Percentiles rank a stretch among this genome's conserved stretches.
Conservation (phyloP, 23 tunicate species). For the Diplosoma virens region DNA sequence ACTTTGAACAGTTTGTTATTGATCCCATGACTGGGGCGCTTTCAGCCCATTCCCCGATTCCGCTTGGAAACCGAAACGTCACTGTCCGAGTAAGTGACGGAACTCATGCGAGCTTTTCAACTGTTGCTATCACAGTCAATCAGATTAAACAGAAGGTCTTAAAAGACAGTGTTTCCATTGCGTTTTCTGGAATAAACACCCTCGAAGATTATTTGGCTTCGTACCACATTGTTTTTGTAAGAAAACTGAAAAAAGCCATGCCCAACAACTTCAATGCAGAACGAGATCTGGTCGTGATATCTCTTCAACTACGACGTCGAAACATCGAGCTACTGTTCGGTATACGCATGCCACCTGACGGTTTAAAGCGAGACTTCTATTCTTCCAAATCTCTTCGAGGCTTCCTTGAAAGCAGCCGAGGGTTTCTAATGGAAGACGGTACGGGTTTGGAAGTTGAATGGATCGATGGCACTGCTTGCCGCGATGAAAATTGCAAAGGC, state of each 20-base stretch:
- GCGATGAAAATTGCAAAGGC: slow-evolving; percentile 19
- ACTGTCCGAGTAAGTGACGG: slow-evolving; percentile 68
- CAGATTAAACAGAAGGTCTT: slow-evolving; percentile 20
- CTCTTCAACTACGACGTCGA: slow-evolving; percentile 9
- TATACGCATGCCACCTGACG: slow-evolving; percentile 22
- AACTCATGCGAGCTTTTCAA: slow-evolving; percentile 28
- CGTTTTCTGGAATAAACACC: slow-evolving; percentile 24
- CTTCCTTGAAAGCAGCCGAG: slow-evolving; percentile 22
- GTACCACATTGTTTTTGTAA: slow-evolving; percentile 35
- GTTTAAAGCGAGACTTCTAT: slow-evolving; percentile 9
- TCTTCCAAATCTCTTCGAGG: slow-evolving; percentile 31
- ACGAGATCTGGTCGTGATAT: slow-evolving; percentile 43
- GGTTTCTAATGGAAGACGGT: slow-evolving; percentile 21
- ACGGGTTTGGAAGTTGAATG: slow-evolving; percentile 9
- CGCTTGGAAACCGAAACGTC: slow-evolving; percentile 23
- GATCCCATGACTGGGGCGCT: slow-evolving; percentile 49
- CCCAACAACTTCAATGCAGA: slow-evolving; percentile 27
- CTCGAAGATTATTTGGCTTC: slow-evolving; percentile 23
- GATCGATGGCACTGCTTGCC: slow-evolving; percentile 36
- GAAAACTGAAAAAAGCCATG: slow-evolving; percentile 15
- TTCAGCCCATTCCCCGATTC: slow-evolving; percentile 14
- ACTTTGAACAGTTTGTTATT: slow-evolving; percentile 46
- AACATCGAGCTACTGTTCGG: slow-evolving; percentile 30
- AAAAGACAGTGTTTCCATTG: slow-evolving; percentile 42
- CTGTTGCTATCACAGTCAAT: slow-evolving; percentile 24